Base-by-base conservation (phyloP, 2,797 vertebrate species). In the Sternotherus odoratus region DNA sequence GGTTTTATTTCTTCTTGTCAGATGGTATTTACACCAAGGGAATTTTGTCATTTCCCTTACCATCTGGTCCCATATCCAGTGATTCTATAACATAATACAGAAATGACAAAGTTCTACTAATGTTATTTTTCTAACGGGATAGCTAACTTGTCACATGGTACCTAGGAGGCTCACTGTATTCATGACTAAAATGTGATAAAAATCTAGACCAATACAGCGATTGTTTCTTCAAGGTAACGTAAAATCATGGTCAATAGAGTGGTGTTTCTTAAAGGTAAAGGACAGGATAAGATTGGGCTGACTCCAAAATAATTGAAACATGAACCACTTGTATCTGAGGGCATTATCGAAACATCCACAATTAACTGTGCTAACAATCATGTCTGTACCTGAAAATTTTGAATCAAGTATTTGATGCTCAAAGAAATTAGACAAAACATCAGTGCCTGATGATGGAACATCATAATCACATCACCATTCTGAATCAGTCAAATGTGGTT, bases 1-100 rank as follows among this genome's bases (percentile, higher is more conserved):
- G 91, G 39, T 28, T 97, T 95, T 95, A 93, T 96, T 97, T 94
- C 82, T 91, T 93, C 50, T 94, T 90, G 39, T 96, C 90, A 95
- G 84, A 95, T 85, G 87, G 78, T 30, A 96, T 96, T 95, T 97
- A 85, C 95, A 95, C 74, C 91, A 78, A 92, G 95, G 83, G 93
- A 82, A 63, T 95, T 92, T 91, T 80, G 12, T 92, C 54, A 87
- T 95, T 93, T 97, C 78, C 69, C 79, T 97, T 92, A 63, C 82
- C 85, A 96, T 95, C 85, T 92, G 97, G 82, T 82, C 77, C 87
- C 49, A 69, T 69, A 88, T 72, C 75, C 1, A 87, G 43, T 88
- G 43, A 88, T 86, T 30, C n/a, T 53, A 91, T 51, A 84, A 89
- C 46, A 24, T 95, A 96, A 89, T 87, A 85, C 5, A 79, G 78